These are phyloP conservation scores for Patella pellucida DNA, from an alignment of 2,888 invertebrate genomes.

Conservation along the genomic window DNA sequence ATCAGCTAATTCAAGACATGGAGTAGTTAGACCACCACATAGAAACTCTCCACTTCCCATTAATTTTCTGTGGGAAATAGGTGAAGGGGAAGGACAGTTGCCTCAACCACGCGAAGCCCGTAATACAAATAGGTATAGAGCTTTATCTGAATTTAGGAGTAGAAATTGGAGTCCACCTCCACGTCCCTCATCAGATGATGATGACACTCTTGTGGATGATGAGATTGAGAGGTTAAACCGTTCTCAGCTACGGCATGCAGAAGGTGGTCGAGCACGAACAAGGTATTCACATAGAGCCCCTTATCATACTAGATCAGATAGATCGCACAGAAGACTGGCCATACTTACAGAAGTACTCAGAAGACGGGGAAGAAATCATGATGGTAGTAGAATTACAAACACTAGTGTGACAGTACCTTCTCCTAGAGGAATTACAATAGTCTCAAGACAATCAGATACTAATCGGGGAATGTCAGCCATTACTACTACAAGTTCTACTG, in stretches of 20 bases:
- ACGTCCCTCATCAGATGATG: conserved; percentile 26
- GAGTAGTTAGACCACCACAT: not conserved
- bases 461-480: not conserved
- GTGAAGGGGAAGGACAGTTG: not conserved
- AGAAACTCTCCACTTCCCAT: not conserved
- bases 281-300: not conserved
- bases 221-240: conserved; percentile 5
- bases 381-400: not conserved
- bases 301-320: not conserved
- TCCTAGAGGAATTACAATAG: no score
- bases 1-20: conserved; percentile 10
- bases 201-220: conserved; percentile 20
- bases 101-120: not conserved
- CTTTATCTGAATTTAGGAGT: not conserved
- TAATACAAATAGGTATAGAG: not conserved
- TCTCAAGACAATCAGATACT: not conserved
- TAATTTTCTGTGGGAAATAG: conserved; percentile 8
- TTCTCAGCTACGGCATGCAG: not conserved
- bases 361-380: not conserved
- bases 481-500: not conserved
- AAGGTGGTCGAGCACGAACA: not conserved
- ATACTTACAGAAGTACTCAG: not conserved
- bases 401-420: not conserved
- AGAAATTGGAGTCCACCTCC: conserved; percentile 27
- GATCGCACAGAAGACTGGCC: not conserved